Evolutionary conservation across 2,797 vertebrate genomes (phyloP).

Genomic region (Corythornis leucogaster): DNA sequence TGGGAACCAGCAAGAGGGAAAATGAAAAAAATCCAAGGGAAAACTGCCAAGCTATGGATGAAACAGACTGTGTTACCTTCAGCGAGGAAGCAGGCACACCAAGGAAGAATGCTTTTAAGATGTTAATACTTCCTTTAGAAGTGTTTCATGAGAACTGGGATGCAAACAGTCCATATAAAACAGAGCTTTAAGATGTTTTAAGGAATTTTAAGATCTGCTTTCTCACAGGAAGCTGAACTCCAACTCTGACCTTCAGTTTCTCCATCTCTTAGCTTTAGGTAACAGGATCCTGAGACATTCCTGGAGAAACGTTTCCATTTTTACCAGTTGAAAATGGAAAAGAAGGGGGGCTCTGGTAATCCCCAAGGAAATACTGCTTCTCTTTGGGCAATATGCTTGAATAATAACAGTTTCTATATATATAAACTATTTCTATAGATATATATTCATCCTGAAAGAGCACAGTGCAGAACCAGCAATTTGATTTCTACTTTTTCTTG

Average conservation of each 20-base stretch:
- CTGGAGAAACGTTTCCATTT: neutral
- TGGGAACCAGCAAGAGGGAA: neutral
- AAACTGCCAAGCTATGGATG: neutral
- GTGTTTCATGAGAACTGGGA: neutral
- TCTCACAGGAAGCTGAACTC: constrained; percentile 31
- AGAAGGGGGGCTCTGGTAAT: neutral
- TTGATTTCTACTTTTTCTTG: neutral
- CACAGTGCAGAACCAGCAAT: neutral
- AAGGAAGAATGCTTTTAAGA: neutral
- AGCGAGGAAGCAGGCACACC: neutral
- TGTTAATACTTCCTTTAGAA: neutral
- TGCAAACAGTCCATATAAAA: neutral
- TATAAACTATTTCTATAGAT: neutral
- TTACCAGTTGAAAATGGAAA: neutral
- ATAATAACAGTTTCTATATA: neutral
- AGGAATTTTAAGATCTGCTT: neutral
- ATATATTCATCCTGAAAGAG: neutral
- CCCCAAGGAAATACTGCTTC: neutral
- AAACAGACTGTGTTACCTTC: neutral
- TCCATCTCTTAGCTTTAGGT: constrained; percentile 16
- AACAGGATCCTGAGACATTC: neutral
- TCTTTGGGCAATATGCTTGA: neutral
- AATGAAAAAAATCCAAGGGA: neutral
- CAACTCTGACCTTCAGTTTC: neutral
- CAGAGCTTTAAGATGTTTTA: neutral